These are phyloP conservation scores for Strix uralensis DNA, from an alignment of 2,113 vertebrate genomes.

Conservation along the genomic window DNA sequence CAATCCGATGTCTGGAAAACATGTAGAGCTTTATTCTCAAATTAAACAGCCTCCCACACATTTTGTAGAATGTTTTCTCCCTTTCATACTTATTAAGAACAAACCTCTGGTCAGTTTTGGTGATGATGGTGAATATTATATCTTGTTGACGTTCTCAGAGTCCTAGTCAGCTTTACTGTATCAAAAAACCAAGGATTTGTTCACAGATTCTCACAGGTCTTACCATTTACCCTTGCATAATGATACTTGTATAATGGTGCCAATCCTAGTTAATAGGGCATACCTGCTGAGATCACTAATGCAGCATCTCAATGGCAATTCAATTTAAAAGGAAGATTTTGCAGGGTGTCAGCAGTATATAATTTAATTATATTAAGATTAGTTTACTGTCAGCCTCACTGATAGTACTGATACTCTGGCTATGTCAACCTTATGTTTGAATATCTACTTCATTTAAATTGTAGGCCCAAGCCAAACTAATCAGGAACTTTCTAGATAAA, in stretches of 20 bases:
- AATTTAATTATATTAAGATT: background rate
- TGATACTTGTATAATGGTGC: accelerated
- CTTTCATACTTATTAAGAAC: background rate
- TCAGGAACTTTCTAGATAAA: background rate
- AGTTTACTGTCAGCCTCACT: background rate
- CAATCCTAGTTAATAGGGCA: background rate
- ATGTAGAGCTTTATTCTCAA: background rate
- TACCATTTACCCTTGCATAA: background rate
- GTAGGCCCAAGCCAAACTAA: background rate
- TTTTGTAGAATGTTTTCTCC: background rate
- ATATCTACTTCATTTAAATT: background rate
- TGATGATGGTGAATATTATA: background rate
- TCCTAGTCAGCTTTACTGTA: background rate
- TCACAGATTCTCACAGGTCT: background rate
- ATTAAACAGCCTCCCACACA: accelerated
- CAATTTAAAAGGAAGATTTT: background rate
- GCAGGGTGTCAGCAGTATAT: background rate
- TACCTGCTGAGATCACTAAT: background rate
- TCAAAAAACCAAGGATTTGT: background rate
- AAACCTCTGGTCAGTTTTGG: background rate
- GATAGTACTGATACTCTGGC: background rate
- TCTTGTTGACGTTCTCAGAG: background rate
- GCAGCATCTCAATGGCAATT: background rate
- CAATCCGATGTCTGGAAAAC: background rate
- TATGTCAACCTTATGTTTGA: background rate